A percentile compares a stretch with the other conserved stretches of the same genome.
Evolutionary conservation across 2,797 vertebrate species (phyloP).

Genomic region (Moxostoma hubbsi): DNA sequence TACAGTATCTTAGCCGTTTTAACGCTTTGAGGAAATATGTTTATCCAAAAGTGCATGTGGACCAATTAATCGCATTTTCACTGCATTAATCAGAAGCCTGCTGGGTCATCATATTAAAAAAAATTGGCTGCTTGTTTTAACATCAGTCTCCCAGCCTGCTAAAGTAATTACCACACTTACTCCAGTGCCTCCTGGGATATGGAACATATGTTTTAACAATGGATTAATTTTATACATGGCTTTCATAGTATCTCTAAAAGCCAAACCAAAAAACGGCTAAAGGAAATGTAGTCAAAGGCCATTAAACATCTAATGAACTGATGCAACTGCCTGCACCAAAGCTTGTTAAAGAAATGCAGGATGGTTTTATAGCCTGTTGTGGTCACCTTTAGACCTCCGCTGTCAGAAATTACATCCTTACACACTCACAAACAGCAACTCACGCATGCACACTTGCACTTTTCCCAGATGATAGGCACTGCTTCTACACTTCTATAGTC

Average conservation of each 20-base stretch:
- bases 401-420: conserved; percentile 47
- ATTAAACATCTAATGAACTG: conserved; percentile 66
- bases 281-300: conserved; percentile 57
- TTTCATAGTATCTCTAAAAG: conserved; percentile 51
- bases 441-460: neutral
- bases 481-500: conserved; percentile 36
- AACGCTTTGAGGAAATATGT: conserved; percentile 43
- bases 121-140: conserved; percentile 55
- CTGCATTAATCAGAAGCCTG: conserved; percentile 60
- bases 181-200: conserved; percentile 48
- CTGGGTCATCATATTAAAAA: conserved; percentile 50
- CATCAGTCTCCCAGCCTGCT: conserved; percentile 59
- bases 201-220: conserved; percentile 60
- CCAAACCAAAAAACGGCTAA: conserved; percentile 30
- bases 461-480: conserved; percentile 11
- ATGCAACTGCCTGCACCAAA: conserved; percentile 45
- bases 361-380: conserved; percentile 52
- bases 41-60: conserved; percentile 24
- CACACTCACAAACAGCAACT: neutral
- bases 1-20: neutral
- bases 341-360: conserved; percentile 40
- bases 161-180: conserved; percentile 64
- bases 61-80: conserved; percentile 63
- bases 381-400: conserved; percentile 47
- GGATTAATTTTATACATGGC: conserved; percentile 52